phyloP scores from a whole-genome alignment of 2,888 invertebrate genomes.

The Gonocerus acuteangulatus region DNA sequence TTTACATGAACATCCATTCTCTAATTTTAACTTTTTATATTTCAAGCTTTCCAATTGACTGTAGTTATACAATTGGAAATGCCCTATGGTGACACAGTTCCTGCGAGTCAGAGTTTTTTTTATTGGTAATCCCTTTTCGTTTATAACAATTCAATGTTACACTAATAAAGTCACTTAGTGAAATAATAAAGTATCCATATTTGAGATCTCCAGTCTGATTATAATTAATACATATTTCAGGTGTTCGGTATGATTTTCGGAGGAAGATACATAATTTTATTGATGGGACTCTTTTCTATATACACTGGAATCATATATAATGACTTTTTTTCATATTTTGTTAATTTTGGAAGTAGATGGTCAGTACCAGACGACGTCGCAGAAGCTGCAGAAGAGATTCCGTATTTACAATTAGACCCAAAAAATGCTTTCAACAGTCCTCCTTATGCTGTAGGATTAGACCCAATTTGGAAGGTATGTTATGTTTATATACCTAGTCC shows the following conservation, averaged over 20 bases:
- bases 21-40: no score
- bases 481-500: no score
- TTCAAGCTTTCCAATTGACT: no score
- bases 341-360: constrained; percentile 65
- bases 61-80: no score
- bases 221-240: constrained; percentile 38
- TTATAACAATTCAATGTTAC: no score
- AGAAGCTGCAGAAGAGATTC: constrained; percentile 42
- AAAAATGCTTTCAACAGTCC: constrained; percentile 44
- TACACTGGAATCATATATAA: constrained; percentile 70
- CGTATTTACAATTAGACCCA: constrained; percentile 46
- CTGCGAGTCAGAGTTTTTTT: no score
- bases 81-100: no score
- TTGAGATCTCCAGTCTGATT: no score
- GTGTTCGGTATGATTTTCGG: constrained; percentile 66
- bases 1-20: no score
- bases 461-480: constrained; percentile 57
- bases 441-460: constrained; percentile 63
- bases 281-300: constrained; percentile 67
- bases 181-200: no score
- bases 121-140: no score
- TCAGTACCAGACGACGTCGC: constrained; percentile 44
- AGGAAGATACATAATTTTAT: constrained; percentile 63
- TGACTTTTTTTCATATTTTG: constrained; percentile 61
- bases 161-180: no score